Base-by-base conservation (phyloP, 1,140 invertebrate genomes). In the Caerostris extrusa region DNA sequence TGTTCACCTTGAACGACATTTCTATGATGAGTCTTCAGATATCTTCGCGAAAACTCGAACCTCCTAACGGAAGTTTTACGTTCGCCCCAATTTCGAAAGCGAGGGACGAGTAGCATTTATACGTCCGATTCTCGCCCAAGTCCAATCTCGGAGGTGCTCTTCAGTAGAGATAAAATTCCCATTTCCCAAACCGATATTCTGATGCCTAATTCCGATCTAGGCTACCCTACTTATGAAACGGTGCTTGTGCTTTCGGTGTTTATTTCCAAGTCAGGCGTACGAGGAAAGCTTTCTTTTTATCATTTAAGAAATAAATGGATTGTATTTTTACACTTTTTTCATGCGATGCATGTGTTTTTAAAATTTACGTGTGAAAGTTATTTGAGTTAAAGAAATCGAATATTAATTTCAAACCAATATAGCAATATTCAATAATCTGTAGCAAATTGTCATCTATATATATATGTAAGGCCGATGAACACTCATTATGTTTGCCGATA, bases 151-250 rank as follows among this genome's bases (percentile, higher is more conserved):
- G 10, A 7, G 8, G 4, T 50, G 7, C 71, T 3, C 5, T 77
- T 53, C 50, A 7, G 71, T 5, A 77, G 53, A 77, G 71, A 77
- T 77, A 77, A 77, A 77, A 50, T 53, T 77, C 50, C 71, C 34
- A 77, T 77, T 77, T 77, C 71, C 50, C 8, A 77, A 77, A 50
- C 50, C 71, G 50, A 12, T 77, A 77, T 77, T 10, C 69, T 71
- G 69, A 71, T 71, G 69, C 17, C 69, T 71, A 71, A 71, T 34
- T 77, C 7, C 71, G 71, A 77, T 77, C 53, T 34, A 1, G 34
- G 5, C 19, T 64, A 64, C 61, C 61, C 34, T 14, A 64, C 17
- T 17, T 64, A 10, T 10, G 61, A 8, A 14, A 14, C 10, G 61
- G 5, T 14, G 10, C 17, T 61, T 61, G 2, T 61, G 12, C 17